These are phyloP conservation scores for Sphenopsis melanotis DNA, from an alignment of 2,797 vertebrate species.

Conservation along the genomic window DNA sequence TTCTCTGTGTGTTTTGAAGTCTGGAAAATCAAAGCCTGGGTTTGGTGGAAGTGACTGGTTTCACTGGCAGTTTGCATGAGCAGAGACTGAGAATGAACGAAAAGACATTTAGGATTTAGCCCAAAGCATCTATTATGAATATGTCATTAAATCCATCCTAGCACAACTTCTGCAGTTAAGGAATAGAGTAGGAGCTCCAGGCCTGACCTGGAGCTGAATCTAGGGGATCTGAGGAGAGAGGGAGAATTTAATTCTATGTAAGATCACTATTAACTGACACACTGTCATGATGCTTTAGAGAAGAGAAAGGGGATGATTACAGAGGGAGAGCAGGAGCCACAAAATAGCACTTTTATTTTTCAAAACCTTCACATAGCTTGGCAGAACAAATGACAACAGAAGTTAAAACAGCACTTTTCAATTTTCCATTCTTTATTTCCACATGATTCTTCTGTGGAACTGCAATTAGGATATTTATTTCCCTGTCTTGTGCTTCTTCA, in stretches of 20 bases:
- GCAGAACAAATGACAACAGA: conserved; percentile 18
- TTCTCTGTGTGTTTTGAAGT: not conserved
- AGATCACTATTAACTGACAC: not conserved
- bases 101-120: not conserved
- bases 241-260: not conserved
- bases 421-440: not conserved
- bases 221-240: not conserved
- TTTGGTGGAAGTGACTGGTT: not conserved
- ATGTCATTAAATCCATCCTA: not conserved
- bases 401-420: conserved; percentile 12
- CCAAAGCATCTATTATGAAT: not conserved
- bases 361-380: not conserved
- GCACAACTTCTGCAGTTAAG: not conserved
- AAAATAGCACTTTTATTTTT: conserved; percentile 14
- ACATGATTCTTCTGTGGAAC: not conserved
- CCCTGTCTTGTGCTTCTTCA: not conserved
- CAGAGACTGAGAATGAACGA: not conserved
- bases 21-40: not conserved
- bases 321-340: not conserved
- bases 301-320: not conserved
- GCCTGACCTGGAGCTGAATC: not conserved
- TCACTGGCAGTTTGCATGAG: not conserved
- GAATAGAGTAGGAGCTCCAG: not conserved
- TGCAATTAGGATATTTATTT: conserved; percentile 33
- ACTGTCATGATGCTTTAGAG: not conserved